These are phyloP conservation scores for Bursaphelenchus mucronatus DNA, from an alignment of 1,140 invertebrate species.

Conservation along the genomic window DNA sequence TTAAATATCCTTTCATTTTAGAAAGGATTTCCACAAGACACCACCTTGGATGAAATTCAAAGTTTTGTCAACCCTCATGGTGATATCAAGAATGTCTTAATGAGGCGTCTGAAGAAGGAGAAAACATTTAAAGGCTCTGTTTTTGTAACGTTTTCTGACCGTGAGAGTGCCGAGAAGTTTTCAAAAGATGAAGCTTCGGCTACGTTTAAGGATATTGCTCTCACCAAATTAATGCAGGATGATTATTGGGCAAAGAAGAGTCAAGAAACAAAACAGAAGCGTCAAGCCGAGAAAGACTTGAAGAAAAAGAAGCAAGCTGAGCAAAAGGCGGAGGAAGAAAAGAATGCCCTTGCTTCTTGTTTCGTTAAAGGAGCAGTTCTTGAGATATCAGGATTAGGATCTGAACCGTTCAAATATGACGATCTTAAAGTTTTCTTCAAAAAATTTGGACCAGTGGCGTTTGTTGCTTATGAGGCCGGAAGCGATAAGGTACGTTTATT, in stretches of 20 bases:
- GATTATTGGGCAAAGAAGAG: slow-evolving; percentile 72
- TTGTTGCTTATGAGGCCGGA: slow-evolving; percentile 45
- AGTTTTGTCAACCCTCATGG: slow-evolving; percentile 72
- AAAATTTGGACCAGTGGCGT: slow-evolving; percentile 45
- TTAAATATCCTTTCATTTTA: slow-evolving; percentile 40
- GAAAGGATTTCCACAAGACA: slow-evolving; percentile 78
- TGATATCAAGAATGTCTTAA: slow-evolving; percentile 70
- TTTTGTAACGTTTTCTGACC: slow-evolving; percentile 77
- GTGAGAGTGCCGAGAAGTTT: slow-evolving; percentile 70
- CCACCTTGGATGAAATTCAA: slow-evolving; percentile 70
- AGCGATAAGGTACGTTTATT: slow-evolving; percentile 31
- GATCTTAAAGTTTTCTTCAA: slow-evolving; percentile 54
- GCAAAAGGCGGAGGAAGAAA: slow-evolving; percentile 36
- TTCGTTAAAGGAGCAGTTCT: slow-evolving; percentile 53
- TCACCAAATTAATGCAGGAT: slow-evolving; percentile 51
- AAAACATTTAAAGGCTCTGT: slow-evolving; percentile 78
- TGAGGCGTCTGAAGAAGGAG: slow-evolving; percentile 42
- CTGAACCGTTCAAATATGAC: slow-evolving; percentile 33
- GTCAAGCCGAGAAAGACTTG: slow-evolving; percentile 60
- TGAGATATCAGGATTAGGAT: slow-evolving; percentile 45
- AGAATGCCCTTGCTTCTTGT: slow-evolving; percentile 30
- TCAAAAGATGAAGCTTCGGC: slow-evolving; percentile 70
- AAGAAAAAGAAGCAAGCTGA: slow-evolving; percentile 62
- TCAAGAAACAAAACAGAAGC: slow-evolving; percentile 64
- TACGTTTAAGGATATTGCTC: slow-evolving; percentile 70